Base-by-base conservation (phyloP, 2,113 vertebrate species). In the Oryzias melastigma region DNA sequence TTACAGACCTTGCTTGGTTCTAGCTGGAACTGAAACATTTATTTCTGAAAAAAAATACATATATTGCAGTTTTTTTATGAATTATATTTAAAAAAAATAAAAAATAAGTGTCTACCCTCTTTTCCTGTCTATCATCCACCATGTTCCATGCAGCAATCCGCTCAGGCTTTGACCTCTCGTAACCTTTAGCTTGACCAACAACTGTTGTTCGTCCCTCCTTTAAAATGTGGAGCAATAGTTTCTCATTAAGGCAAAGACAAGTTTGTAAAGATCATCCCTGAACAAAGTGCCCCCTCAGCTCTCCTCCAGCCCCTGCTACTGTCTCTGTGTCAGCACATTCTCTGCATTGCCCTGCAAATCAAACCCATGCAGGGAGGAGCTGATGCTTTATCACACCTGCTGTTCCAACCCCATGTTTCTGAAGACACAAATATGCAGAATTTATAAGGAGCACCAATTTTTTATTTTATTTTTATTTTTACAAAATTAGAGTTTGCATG, bases 281-380 rank as follows among this genome's bases (percentile, higher is more conserved):
- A 66, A 63, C 65, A 81, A 81, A 71, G 61, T 78, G 82, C 76
- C 76, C 50, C 59, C 57, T 75, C 73, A 78, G 74, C 75, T 77
- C 46, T 54, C 35, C 25, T 60, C 44, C 65, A 57, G 56, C 52
- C 69, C 53, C 29, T 14, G 64, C 41, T 43, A 43, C 52, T 80
- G 66, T 78, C 68, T 70, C 59, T 0, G 4, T 52, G 69, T 87
- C 83, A 85, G 83, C 80, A 77, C 43, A 74, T 27, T 49, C 58
- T 18, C 12, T 47, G 20, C 51, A 62, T 49, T 62, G 54, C 19
- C 27, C 62, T 0, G 74, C 72, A 55, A 79, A 73, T 84, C 72
- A 79, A 54, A 68, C 54, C 25, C 61, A 63, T 40, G 4, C 48
- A 49, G 73, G 75, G 65, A 73, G 57, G 29, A 29, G 66, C 7